Base-by-base conservation (phyloP, 92 coral and sea anemone genomes). In the Micromussa lordhowensis region DNA sequence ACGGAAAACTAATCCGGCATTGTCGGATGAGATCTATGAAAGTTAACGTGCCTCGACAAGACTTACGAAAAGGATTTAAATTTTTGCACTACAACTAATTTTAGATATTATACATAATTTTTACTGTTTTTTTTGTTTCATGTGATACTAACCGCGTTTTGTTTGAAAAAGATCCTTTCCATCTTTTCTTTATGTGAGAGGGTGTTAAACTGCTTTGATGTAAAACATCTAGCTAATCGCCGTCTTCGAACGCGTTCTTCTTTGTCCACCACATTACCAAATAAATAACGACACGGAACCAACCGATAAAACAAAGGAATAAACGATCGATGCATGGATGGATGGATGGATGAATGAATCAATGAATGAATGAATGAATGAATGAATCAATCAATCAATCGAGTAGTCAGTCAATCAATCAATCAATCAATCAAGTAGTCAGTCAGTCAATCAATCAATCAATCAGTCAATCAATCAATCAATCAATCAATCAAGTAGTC, bases 61-160 rank as follows among this genome's bases (percentile, higher is more conserved):
- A 58, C 26, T 58, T 2, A 19, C 59, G 19, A 4, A 40, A 4
- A 57, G 5, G 63, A 21, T 3, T 57, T 57, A 3, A 16, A 17
- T 57, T 15, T 19, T 58, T n/a, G 24, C 5, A 58, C 24, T 19
- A 57, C 5, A 57, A 5, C 64, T 3, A 19, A 58, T 58, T 58
- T 18, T 58, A 44, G 0, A 44, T 44, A 44, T 44, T 44, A 44
- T 8, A 44, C 13, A 44, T 9, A 44, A 44, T 44, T 5, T 44
- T 44, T 44, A 44, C 51, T 0, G 51, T 44, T 44, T 71, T 17
- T 15, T 14, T 1, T 30, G 24, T 6, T 3, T 18, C 38, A 11
- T 19, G 53, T 38, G 18, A 4, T 36, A 87, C 93, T 86, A 24
- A 93, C 93, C 36, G 86, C 55, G 58, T 49, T 87, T 76, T 93